A percentile compares a stretch with the other conserved stretches of the same genome.
Evolutionary conservation across 2,888 invertebrate genomes (phyloP).

Genomic region (Homarus gammarus): DNA sequence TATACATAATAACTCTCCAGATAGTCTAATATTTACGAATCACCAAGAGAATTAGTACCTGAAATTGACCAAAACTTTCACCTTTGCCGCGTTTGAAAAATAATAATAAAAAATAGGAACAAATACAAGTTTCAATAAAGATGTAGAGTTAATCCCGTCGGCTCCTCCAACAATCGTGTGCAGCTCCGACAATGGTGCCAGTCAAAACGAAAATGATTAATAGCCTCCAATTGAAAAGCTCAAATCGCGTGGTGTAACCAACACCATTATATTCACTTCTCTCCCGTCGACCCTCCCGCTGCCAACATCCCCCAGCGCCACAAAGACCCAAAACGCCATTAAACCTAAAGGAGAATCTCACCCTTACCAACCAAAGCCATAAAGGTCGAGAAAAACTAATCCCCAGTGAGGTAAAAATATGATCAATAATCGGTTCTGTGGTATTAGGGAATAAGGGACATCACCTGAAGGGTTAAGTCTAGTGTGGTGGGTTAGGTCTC

Average conservation of each 20-base stretch:
- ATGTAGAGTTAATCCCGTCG: slow-evolving; percentile 43
- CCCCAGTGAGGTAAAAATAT: background rate
- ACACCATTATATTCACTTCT: slow-evolving; percentile 50
- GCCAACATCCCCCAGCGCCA: background rate
- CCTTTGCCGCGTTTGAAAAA: too few species aligned
- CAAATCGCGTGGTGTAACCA: slow-evolving; percentile 65
- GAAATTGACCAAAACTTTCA: too few species aligned
- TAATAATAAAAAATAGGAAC: too few species aligned
- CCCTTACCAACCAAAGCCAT: slow-evolving; percentile 10
- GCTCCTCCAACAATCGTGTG: slow-evolving; percentile 42
- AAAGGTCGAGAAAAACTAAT: slow-evolving; percentile 3
- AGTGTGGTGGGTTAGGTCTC: slow-evolving; percentile 25
- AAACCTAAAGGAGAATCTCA: slow-evolving; percentile 11
- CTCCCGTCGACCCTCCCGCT: background rate
- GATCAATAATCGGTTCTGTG: background rate
- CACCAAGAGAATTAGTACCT: too few species aligned
- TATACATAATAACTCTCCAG: too few species aligned
- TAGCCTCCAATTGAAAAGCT: slow-evolving; percentile 61
- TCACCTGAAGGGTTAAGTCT: background rate
- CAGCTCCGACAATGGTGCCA: slow-evolving; percentile 54
- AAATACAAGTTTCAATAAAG: slow-evolving; percentile 40
- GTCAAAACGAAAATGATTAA: slow-evolving; percentile 69
- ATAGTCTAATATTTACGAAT: too few species aligned
- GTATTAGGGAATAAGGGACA: slow-evolving; percentile 14
- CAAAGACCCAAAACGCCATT: slow-evolving; percentile 31